A percentile compares a stretch with the other conserved stretches of the same genome.
Evolutionary conservation across 2,797 vertebrate genomes (phyloP).

Genomic region (Triplophysa yarkandensis): DNA sequence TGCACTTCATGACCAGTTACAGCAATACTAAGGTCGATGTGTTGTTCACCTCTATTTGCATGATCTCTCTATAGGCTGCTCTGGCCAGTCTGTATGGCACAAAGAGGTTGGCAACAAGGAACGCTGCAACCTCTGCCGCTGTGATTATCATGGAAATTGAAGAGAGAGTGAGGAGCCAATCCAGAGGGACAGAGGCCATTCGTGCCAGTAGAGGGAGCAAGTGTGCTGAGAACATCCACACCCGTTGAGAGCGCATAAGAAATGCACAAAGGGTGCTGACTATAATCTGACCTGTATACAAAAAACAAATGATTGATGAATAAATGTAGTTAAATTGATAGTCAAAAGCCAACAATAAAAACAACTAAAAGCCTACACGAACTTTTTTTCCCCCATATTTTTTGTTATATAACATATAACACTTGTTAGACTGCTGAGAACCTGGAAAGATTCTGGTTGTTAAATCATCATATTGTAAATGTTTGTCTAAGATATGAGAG

Average conservation of each 20-base stretch:
- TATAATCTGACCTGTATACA: conserved; percentile 79
- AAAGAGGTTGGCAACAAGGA: conserved; percentile 75
- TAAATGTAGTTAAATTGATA: too few relatives aligned
- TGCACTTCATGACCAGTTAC: neutral
- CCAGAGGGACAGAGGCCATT: conserved; percentile 68
- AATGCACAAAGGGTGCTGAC: conserved; percentile 81
- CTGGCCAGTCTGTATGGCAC: conserved; percentile 76
- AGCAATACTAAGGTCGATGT: neutral
- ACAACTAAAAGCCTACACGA: too few relatives aligned
- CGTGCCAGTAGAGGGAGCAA: conserved; percentile 80
- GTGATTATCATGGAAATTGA: conserved; percentile 74
- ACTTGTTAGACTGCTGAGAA: neutral
- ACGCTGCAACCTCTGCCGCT: conserved; percentile 61
- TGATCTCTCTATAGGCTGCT: conserved; percentile 72
- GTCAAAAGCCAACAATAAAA: too few relatives aligned
- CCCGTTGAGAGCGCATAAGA: conserved; percentile 79
- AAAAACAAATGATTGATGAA: neutral
- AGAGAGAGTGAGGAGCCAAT: conserved; percentile 66
- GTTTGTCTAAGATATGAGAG: neutral
- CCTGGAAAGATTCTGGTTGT: neutral
- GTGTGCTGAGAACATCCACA: conserved; percentile 82
- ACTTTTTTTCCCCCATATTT: neutral
- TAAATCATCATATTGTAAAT: neutral
- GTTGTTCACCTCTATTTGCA: conserved; percentile 73
- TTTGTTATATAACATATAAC: neutral